phyloP scores from a whole-genome alignment of 1,140 invertebrate genomes.

The Drosophila sulfurigaster region DNA sequence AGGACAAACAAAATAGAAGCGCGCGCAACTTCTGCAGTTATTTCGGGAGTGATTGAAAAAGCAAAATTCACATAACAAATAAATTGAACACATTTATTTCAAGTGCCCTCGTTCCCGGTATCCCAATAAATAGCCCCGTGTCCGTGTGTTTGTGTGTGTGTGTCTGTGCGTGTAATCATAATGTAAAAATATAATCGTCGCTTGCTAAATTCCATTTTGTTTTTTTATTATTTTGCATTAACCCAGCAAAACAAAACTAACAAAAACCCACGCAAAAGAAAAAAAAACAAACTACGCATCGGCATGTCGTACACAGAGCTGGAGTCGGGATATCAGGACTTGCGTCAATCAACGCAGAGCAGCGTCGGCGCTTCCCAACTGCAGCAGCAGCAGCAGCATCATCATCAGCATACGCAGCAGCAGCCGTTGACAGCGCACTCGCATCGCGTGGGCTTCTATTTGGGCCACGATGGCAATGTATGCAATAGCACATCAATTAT shows the following conservation, averaged over 20 bases:
- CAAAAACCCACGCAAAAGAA: slow-evolving; percentile 23
- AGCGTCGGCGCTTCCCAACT: slow-evolving; percentile 3
- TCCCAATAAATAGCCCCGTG: slow-evolving; percentile 1
- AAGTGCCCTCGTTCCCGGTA: slow-evolving; percentile 21
- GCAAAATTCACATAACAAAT: slow-evolving; percentile 2
- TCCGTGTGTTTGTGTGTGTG: slow-evolving; percentile 4
- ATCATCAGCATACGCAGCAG: slow-evolving; percentile 88
- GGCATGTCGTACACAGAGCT: slow-evolving; percentile 94
- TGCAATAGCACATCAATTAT: slow-evolving; percentile 43
- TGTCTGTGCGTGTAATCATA: slow-evolving; percentile 8
- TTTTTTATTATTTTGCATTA: slow-evolving; percentile 9
- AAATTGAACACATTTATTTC: slow-evolving; percentile 19
- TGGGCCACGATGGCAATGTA: slow-evolving; percentile 88
- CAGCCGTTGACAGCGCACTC: slow-evolving; percentile 86
- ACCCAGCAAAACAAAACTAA: slow-evolving; percentile 10
- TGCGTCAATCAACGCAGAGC: slow-evolving; percentile 87
- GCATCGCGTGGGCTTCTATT: slow-evolving; percentile 88
- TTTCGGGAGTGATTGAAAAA: slow-evolving; percentile 6
- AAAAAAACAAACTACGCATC: slow-evolving; percentile 16
- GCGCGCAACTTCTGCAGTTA: not conserved
- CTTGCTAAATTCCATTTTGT: slow-evolving; percentile 13
- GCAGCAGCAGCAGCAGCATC: slow-evolving; percentile 50
- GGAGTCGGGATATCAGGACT: slow-evolving; percentile 94
- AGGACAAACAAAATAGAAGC: too few species aligned
- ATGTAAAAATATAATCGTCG: slow-evolving; percentile 32